These are phyloP conservation scores for Poecile montanus DNA, from an alignment of 2,797 vertebrate species.

Conservation along the genomic window DNA sequence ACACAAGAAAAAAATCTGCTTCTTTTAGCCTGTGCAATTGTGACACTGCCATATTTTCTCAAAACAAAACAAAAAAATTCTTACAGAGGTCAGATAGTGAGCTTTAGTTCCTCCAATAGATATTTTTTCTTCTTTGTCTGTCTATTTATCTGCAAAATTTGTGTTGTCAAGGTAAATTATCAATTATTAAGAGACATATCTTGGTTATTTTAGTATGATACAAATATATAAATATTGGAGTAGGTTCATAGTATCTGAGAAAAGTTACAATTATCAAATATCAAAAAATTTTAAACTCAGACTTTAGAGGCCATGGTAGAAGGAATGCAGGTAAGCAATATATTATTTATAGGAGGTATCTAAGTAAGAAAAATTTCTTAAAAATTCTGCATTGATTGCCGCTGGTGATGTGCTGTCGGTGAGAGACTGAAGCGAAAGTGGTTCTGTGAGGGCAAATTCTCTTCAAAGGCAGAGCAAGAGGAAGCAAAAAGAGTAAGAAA, in stretches of 20 bases:
- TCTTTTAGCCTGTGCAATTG: not conserved
- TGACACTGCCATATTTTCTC: not conserved
- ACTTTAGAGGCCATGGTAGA: not conserved
- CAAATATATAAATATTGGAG: not conserved
- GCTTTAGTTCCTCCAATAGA: not conserved
- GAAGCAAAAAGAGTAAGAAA: not conserved
- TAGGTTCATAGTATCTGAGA: not conserved
- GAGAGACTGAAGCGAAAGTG: rapidly evolving
- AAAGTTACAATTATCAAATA: not conserved
- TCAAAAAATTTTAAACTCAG: not conserved
- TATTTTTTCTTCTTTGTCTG: not conserved
- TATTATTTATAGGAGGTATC: not conserved
- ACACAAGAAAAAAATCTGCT: not conserved
- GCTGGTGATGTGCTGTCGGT: not conserved
- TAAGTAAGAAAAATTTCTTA: not conserved
- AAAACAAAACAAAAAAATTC: not conserved
- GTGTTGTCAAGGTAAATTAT: not conserved
- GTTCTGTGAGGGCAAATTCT: not conserved
- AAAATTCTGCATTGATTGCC: not conserved
- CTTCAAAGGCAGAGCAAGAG: not conserved
- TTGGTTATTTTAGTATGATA: not conserved
- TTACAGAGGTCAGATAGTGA: not conserved
- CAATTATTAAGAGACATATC: not conserved
- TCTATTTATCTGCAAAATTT: not conserved
- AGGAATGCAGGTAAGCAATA: not conserved